Percentiles rank a stretch among this genome's conserved stretches.
Evolutionary conservation across 1,140 invertebrate genomes (phyloP).

Genomic region (Gryon sp.): DNA sequence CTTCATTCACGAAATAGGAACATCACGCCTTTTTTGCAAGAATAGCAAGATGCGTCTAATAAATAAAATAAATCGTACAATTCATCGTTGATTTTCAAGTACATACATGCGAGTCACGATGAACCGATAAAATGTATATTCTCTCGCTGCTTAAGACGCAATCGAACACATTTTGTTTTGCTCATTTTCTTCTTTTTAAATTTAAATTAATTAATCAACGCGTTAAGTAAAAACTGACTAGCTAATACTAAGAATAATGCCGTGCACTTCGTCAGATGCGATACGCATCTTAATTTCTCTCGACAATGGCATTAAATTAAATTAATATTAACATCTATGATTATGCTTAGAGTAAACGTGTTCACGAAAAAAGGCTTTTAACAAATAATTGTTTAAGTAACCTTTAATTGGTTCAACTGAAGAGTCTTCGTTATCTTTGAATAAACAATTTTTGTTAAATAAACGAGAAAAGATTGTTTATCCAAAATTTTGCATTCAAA

Average conservation of each 20-base stretch:
- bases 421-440: no score
- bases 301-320: conserved; percentile 49
- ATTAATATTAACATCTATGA: conserved; percentile 30
- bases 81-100: background rate
- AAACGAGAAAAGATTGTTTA: no score
- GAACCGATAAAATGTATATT: background rate
- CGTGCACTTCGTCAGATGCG: conserved; percentile 41
- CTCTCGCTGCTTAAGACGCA: no score
- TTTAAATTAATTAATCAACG: conserved; percentile 26
- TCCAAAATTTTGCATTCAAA: no score
- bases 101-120: background rate
- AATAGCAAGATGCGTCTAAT: conserved; percentile 11
- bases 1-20: conserved; percentile 31
- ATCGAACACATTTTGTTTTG: no score
- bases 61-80: background rate
- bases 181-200: no score
- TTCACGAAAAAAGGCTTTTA: no score
- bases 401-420: no score
- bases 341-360: conserved; percentile 21
- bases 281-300: conserved; percentile 28
- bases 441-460: no score
- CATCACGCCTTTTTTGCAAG: conserved; percentile 35
- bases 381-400: conserved; percentile 7
- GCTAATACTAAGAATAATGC: conserved; percentile 65
- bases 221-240: conserved; percentile 60